Conservation (phyloP, 2,888 invertebrate species). For the Thecocarcelia acutangulata region DNA sequence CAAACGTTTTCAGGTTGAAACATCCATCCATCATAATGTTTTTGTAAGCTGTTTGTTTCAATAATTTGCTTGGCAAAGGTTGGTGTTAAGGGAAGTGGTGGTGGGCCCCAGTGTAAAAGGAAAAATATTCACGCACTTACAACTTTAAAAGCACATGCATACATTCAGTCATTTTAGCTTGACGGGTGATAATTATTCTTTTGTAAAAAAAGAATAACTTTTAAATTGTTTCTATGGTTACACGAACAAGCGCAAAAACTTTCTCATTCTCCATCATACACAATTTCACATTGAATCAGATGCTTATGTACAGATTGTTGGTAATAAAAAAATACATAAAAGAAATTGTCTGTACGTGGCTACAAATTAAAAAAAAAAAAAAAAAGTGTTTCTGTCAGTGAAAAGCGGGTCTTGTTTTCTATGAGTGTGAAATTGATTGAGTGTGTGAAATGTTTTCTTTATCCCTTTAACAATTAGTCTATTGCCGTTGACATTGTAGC, state of each 20-base stretch:
- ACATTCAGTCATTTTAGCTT: constrained; percentile 8
- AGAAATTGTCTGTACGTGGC: constrained; percentile 12
- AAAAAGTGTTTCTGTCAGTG: neutral
- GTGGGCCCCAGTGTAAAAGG: neutral
- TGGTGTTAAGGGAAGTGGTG: neutral
- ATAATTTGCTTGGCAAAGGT: neutral
- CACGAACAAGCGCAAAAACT: constrained; percentile 18
- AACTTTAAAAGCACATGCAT: neutral
- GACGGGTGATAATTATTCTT: constrained; percentile 71
- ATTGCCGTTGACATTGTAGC: neutral
- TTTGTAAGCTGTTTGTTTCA: neutral
- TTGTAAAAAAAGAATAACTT: constrained; percentile 40
- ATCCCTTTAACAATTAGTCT: neutral
- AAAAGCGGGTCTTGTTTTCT: neutral
- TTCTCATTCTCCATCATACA: neutral
- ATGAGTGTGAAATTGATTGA: neutral
- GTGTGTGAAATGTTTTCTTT: constrained; percentile 17
- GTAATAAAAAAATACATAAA: neutral
- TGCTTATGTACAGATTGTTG: neutral
- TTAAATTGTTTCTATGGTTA: constrained; percentile 48
- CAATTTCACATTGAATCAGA: constrained; percentile 9
- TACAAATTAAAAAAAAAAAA: neutral
- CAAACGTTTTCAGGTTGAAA: constrained; percentile 47
- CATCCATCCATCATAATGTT: constrained; percentile 52
- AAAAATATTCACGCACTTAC: constrained; percentile 9